Base-by-base conservation (phyloP, 2,888 invertebrate genomes). In the Cryptocheilus praepositus region DNA sequence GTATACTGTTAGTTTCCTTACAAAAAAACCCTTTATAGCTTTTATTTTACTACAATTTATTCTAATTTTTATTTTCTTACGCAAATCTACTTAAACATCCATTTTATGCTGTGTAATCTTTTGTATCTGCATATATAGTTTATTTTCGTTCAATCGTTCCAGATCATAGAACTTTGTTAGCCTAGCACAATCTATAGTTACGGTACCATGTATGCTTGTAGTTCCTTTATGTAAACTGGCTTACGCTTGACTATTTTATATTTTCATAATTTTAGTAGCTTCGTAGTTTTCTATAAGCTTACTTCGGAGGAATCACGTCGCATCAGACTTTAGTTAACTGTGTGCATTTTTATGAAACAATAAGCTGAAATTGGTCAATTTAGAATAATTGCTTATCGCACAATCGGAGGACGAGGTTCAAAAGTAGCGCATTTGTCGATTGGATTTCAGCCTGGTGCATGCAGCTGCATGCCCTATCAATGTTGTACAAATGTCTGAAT, bases 401-500 rank as follows among this genome's bases (percentile, higher is more conserved):
- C 19, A 22, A 49, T 55, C 1, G 49, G 22, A 22, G 43, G 45
- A 71, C 8, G 52, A 45, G 56, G 22, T 28, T 66, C n/a, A 16
- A 65, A 64, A 61, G 18, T 68, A 68, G 80, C 81, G 81, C 81
- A 83, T 82, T 85, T 83, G 81, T 81, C 71, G 81, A 77, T 84
- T 84, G 83, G 80, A 79, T 61, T 73, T 66, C 63, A 79, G 81
- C 79, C 83, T 75, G 77, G 69, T 82, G 86, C 86, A 86, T 87
- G 86, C 81, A 54, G 67, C 64, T 83, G 88, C 87, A 87, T 88
- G 88, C 81, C 66, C 72, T 79, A 84, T 88, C 73, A 83, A 86
- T 88, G 88, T 88, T 86, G 88, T 86, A 85, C 78, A 84, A 82
- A 81, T 84, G 83, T 88, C 82, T 85, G 86, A 82, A 86, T 87